Evolutionary conservation across 2,888 invertebrate species (phyloP), one percentile per base, ranked within the genome.

Genomic region (Trachelus troglodyta): DNA sequence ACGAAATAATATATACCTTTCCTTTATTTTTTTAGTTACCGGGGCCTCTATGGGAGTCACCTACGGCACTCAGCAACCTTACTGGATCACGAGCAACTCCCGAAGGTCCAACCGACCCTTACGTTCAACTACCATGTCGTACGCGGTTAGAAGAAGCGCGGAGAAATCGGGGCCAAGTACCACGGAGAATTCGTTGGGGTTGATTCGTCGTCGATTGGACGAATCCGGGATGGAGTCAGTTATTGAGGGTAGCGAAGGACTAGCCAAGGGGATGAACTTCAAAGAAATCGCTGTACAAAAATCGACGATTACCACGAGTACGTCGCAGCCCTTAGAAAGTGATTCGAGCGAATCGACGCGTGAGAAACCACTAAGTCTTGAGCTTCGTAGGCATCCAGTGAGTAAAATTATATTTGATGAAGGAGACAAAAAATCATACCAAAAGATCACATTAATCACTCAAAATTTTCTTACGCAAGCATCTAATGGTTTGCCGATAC

Each of bases 1-100:
- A 56, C 23, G 9, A 9, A 1, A 23, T 56, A 56, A 56, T 56
- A 9, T 40, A 23, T 56, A 23, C 2, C 56, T 56, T 56, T 23
- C 2, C 2, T 15, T 40, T 40, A 37, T 23, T 56, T 86, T 89
- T 90, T 34, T 83, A 90, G 89, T 87, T 82, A 84, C 86, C 84
- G 86, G 87, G 84, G 81, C 85, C 79, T 85, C 86, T 75, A 83
- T 83, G 82, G 85, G 85, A 75, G 80, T 82, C 81, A 82, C 83
- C 73, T 79, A 85, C 74, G 84, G 82, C 77, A 76, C 83, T 68
- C 79, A 81, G 78, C 81, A 83, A 69, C 80, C 86, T 75, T 79
- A 79, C 75, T 83, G 84, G 87, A 81, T 74, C 77, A 80, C 79
- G 74, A 71, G 81, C 79, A 83, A 80, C 74, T 75, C 79, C 74